These are phyloP conservation scores for Tretioscincus oriximinensis DNA, from an alignment of 2,113 vertebrate species.

Conservation along the genomic window DNA sequence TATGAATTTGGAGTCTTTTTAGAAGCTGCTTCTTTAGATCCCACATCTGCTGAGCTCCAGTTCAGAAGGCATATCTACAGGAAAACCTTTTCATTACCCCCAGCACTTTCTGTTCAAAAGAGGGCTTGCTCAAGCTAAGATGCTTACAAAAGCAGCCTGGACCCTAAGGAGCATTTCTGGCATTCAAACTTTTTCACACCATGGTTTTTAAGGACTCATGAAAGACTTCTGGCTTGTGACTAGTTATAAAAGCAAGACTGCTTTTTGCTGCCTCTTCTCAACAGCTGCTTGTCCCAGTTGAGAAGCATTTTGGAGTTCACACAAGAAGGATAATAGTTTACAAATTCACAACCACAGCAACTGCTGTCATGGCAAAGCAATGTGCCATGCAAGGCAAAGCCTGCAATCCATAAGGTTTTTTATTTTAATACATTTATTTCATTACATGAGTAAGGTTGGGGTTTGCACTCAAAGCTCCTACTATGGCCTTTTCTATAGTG, in stretches of 20 bases:
- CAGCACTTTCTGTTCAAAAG: background rate
- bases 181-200: background rate
- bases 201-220: background rate
- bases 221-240: background rate
- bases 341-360: background rate
- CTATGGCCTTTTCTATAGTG: no score
- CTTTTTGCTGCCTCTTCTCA: background rate
- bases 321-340: background rate
- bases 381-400: no score
- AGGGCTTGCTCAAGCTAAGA: background rate
- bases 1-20: no score
- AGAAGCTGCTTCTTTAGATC: no score
- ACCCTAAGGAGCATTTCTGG: background rate
- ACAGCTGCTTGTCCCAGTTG: no score
- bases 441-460: no score
- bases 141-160: background rate
- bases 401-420: no score
- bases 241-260: background rate
- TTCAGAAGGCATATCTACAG: no score
- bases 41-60: no score
- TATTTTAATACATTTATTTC: no score
- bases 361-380: background rate
- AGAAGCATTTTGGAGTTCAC: background rate
- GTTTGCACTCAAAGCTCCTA: no score
- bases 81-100: no score